Conservation (phyloP, 2,113 vertebrate genomes). For the Seriola dumerili region DNA sequence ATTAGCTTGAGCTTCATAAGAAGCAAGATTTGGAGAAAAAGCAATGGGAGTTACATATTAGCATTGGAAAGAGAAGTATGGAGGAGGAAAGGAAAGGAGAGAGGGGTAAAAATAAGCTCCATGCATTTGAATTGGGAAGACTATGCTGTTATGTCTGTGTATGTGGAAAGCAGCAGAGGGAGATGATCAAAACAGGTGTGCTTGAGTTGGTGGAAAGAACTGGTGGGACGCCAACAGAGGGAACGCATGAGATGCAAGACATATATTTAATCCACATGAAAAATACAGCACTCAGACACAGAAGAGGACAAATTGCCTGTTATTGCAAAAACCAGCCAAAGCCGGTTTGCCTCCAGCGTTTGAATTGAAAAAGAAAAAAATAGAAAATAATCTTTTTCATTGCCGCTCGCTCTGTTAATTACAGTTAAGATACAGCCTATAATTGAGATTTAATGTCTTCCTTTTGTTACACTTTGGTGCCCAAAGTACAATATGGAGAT, state of each 20-base stretch:
- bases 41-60: slow-evolving; percentile 52
- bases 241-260: slow-evolving; percentile 36
- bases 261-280: slow-evolving; percentile 49
- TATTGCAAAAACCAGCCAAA: slow-evolving; percentile 28
- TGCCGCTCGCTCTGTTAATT: slow-evolving; percentile 12
- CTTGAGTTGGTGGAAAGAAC: slow-evolving; percentile 27
- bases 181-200: slow-evolving; percentile 41
- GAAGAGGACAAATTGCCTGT: slow-evolving; percentile 34
- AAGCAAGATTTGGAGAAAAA: slow-evolving; percentile 28
- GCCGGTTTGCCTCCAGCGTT: slow-evolving; percentile 19
- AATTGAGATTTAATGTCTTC: background rate
- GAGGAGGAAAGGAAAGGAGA: slow-evolving; percentile 5
- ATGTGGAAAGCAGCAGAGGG: slow-evolving; percentile 1
- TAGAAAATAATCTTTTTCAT: background rate
- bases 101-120: background rate
- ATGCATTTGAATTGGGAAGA: background rate
- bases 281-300: slow-evolving; percentile 30
- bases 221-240: slow-evolving; percentile 16
- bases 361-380: slow-evolving; percentile 9
- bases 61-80: slow-evolving; percentile 17
- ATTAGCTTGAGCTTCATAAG: slow-evolving; percentile 62
- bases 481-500: background rate
- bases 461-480: background rate
- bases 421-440: background rate
- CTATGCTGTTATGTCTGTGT: background rate